Percentiles rank a stretch among this genome's conserved stretches.
Conservation (phyloP, 2,797 vertebrate genomes). For the Hylomyscus alleni region DNA sequence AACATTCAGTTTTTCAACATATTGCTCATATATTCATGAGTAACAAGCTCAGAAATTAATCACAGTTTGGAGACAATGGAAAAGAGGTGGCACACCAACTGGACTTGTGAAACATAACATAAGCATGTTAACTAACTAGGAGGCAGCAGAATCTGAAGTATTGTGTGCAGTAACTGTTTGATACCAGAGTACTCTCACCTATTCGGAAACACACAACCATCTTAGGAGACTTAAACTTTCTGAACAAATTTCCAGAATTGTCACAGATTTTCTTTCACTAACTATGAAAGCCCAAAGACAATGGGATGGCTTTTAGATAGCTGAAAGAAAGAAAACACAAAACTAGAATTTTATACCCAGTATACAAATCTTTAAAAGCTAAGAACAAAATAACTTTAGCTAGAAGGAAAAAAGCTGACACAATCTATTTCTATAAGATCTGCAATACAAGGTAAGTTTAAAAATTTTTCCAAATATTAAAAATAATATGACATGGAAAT, state of each 20-base stretch:
- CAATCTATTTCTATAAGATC: background rate
- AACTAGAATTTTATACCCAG: background rate
- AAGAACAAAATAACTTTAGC: background rate
- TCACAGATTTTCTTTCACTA: background rate
- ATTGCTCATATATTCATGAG: background rate
- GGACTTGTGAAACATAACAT: background rate
- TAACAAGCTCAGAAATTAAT: background rate
- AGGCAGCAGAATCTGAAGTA: background rate
- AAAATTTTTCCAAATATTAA: background rate
- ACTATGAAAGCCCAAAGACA: background rate
- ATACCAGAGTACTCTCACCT: background rate
- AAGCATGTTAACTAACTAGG: background rate
- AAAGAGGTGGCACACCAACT: background rate
- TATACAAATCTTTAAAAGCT: background rate
- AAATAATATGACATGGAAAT: background rate
- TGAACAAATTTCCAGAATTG: background rate
- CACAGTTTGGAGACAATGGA: background rate
- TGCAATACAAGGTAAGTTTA: background rate
- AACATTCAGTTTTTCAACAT: background rate
- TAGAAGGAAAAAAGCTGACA: background rate
- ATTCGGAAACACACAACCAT: background rate
- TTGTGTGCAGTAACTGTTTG: rapidly evolving
- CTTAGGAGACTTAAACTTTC: background rate
- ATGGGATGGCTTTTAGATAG: background rate
- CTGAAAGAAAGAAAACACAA: background rate